phyloP scores from a whole-genome alignment of 2,888 invertebrate species.

The Conomelus anceps region DNA sequence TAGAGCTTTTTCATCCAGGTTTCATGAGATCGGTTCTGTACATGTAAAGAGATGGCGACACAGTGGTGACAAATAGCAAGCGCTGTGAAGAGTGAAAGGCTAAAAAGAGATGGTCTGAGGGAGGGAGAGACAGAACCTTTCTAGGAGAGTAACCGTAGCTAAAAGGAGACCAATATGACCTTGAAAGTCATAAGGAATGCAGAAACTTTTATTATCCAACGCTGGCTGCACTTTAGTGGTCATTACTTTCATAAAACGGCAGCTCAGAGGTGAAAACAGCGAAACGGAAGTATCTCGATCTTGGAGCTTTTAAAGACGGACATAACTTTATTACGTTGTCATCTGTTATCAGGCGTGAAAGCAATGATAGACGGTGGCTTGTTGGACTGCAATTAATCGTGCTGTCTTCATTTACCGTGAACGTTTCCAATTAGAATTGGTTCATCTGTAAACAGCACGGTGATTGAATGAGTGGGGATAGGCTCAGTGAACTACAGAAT shows the following conservation, averaged over 20 bases:
- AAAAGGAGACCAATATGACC: not conserved
- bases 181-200: not conserved
- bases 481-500: too few relatives aligned
- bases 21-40: not conserved
- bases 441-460: not conserved
- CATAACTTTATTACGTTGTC: not conserved
- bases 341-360: not conserved
- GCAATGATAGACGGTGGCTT: not conserved
- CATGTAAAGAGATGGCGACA: not conserved
- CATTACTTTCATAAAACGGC: not conserved
- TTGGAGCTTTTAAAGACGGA: not conserved
- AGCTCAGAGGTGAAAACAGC: not conserved
- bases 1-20: not conserved
- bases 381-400: not conserved
- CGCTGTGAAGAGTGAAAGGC: not conserved
- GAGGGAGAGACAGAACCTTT: not conserved
- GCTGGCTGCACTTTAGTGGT: not conserved
- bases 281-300: not conserved
- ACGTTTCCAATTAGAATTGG: not conserved
- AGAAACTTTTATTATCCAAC: not conserved
- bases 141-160: not conserved
- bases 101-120: not conserved
- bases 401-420: not conserved
- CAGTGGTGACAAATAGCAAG: not conserved
- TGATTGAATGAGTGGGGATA: too few relatives aligned